A percentile compares a stretch with the other conserved stretches of the same genome.
These are phyloP conservation scores for Dasypus novemcinctus DNA, from an alignment of 2,113 vertebrate species.

Conservation along the genomic window DNA sequence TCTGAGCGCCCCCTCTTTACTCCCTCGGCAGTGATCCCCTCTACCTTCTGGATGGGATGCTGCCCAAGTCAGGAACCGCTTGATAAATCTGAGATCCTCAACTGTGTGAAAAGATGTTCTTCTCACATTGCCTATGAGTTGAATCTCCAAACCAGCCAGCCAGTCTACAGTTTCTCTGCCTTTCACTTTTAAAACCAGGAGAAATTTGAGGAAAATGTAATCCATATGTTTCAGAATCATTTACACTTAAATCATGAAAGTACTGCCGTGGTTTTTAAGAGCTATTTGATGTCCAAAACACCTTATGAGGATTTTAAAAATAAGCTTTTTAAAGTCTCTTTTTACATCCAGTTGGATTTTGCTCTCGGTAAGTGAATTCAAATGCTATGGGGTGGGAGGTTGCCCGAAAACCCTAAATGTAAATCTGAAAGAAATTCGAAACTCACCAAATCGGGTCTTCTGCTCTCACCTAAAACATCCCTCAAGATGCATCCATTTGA, in stretches of 20 bases:
- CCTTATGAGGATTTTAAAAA: constrained; percentile 75
- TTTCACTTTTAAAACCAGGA: constrained; percentile 77
- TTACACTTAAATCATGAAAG: constrained; percentile 76
- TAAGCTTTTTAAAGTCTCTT: constrained; percentile 76
- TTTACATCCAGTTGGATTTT: constrained; percentile 67
- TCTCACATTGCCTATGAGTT: background rate
- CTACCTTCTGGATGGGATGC: too few species aligned
- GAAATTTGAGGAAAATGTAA: constrained; percentile 77
- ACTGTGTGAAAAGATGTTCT: too few species aligned
- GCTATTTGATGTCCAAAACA: constrained; percentile 79
- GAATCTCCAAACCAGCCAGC: background rate
- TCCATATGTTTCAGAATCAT: constrained; percentile 75
- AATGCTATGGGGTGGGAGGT: background rate
- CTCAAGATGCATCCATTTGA: background rate
- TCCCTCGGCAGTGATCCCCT: too few species aligned
- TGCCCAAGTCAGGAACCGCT: too few species aligned
- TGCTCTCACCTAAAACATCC: background rate
- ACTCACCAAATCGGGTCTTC: constrained; percentile 10
- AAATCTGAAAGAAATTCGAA: constrained; percentile 59
- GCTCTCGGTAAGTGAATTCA: constrained; percentile 61
- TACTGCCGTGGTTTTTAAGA: constrained; percentile 73
- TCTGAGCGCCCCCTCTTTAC: too few species aligned
- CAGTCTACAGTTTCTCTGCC: constrained; percentile 6
- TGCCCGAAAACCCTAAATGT: constrained; percentile 44
- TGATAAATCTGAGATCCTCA: too few species aligned